Base-by-base conservation (phyloP, 2,888 invertebrate species). In the Ornithoptera alexandrae region DNA sequence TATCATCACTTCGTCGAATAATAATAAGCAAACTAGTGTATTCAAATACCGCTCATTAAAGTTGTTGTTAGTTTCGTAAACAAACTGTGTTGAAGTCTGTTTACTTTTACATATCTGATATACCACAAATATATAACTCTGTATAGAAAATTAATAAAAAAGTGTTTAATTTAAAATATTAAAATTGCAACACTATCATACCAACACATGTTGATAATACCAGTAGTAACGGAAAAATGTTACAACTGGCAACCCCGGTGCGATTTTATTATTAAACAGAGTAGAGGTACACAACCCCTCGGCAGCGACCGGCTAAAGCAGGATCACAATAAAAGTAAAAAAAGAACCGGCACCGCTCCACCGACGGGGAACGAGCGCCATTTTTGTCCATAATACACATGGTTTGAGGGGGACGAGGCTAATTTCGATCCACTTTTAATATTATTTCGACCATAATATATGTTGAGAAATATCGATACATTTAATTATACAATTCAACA, bases 341-440 rank as follows among this genome's bases (percentile, higher is more conserved):
- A 67, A 50, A 74, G 76, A 74, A 76, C 76, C 77, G 75, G 69
- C 73, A 72, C 67, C 64, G 70, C 59, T 70, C 73, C 75, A 70
- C 68, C 74, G 82, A 76, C 83, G 79, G 80, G 75, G 84, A 80
- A 83, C 82, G 79, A 75, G 74, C 72, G 72, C 73, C 79, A 65
- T 69, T 69, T 68, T 69, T 30, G 69, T 58, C 68, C 62, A 66
- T 65, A 74, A 74, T 74, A 74, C 72, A 74, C 67, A 56, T 50
- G 50, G 56, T 61, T 62, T 46, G 8, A 36, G 62, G 61, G 57
- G 68, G 60, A 68, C 59, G 57, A 62, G 56, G 20, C 42, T 63
- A 61, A 36, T 60, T 61, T 15, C 20, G n/a, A 36, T 20, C 20
- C 1, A 57, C 57, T n/a, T 20, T 15, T 18, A 17, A 50, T 50